These are phyloP conservation scores for Choloepus hoffmanni DNA, from an alignment of 2,113 vertebrate species.

Conservation along the genomic window DNA sequence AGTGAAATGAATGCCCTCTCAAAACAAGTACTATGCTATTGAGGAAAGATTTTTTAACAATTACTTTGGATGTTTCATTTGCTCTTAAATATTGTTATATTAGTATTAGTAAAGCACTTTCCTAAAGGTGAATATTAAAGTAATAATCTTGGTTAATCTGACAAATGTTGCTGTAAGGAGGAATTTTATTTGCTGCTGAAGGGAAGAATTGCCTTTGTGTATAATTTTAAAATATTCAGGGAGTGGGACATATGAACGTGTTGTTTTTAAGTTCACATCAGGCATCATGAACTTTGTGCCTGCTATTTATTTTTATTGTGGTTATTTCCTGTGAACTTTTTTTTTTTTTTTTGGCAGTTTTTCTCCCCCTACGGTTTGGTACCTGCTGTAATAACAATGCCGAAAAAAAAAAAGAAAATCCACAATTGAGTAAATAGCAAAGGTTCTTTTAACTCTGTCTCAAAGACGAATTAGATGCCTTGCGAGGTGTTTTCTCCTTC, in stretches of 20 bases:
- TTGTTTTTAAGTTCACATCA: not conserved
- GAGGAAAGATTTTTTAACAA: not conserved
- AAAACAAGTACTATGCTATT: not conserved
- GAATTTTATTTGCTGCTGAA: not conserved
- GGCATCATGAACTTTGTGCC: not conserved
- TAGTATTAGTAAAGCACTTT: not conserved
- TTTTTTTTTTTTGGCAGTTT: not conserved
- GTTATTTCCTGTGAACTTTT: constrained; percentile 58
- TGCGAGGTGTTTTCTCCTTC: constrained; percentile 6
- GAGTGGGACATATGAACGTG: not conserved
- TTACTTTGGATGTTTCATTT: not conserved
- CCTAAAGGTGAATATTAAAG: not conserved
- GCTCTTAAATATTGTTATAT: not conserved
- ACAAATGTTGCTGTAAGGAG: not conserved
- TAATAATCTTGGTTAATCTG: not conserved
- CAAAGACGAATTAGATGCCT: constrained; percentile 51
- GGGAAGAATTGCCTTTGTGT: not conserved
- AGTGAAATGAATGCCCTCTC: not conserved
- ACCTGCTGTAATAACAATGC: constrained; percentile 59
- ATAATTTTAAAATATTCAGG: not conserved
- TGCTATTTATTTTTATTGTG: constrained; percentile 21
- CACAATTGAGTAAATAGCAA: constrained; percentile 15
- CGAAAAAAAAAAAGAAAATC: not conserved
- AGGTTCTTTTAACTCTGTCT: constrained; percentile 52
- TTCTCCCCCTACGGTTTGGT: not conserved